Percentiles rank a stretch among this genome's conserved stretches.
Conservation (phyloP, 2,797 vertebrate genomes). For the Leucoraja ocellata region DNA sequence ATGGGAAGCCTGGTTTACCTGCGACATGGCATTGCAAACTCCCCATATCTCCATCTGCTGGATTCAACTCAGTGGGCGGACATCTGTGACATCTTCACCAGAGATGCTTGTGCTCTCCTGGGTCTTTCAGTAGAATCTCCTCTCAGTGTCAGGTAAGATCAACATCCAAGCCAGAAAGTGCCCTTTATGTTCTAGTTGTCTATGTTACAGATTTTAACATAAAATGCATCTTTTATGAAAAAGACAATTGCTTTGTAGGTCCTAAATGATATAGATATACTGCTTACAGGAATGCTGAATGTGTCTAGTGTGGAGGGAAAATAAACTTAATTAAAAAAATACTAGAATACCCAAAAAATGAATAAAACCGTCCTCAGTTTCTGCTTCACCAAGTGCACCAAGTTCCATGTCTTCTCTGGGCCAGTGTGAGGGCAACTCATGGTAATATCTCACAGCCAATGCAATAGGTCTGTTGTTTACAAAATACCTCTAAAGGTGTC, state of each 20-base stretch:
- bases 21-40: constrained; percentile 79
- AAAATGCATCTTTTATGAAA: not conserved
- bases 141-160: constrained; percentile 73
- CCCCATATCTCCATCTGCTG: constrained; percentile 75
- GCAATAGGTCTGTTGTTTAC: too few relatives aligned
- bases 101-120: constrained; percentile 77
- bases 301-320: too few relatives aligned
- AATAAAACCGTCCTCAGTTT: too few relatives aligned
- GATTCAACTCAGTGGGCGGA: constrained; percentile 83
- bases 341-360: too few relatives aligned
- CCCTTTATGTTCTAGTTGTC: not conserved
- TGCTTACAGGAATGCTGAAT: too few relatives aligned
- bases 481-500: too few relatives aligned
- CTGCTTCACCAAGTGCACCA: too few relatives aligned
- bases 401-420: too few relatives aligned
- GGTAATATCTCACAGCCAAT: too few relatives aligned
- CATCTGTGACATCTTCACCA: constrained; percentile 83
- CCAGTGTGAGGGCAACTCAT: too few relatives aligned
- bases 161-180: too few relatives aligned
- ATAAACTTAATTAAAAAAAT: too few relatives aligned
- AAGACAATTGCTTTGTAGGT: not conserved
- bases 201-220: not conserved
- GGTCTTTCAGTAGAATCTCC: constrained; percentile 85
- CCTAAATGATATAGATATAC: not conserved
- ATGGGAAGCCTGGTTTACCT: constrained; percentile 86